These are phyloP conservation scores for Aplodontia rufa DNA, from an alignment of 2,113 vertebrate species.

Conservation along the genomic window DNA sequence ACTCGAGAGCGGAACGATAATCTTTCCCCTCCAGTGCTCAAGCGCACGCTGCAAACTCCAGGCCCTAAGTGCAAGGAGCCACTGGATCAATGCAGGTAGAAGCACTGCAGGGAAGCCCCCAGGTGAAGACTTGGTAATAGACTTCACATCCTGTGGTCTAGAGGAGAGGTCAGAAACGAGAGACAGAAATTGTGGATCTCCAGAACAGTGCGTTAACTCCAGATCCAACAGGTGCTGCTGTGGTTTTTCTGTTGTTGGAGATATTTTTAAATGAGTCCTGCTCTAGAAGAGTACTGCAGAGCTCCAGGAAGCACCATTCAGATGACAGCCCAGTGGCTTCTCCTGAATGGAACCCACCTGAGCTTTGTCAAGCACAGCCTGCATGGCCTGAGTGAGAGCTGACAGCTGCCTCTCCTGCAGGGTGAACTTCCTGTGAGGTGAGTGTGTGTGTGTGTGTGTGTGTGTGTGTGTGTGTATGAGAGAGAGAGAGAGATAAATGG, in stretches of 20 bases:
- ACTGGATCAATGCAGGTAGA: neutral
- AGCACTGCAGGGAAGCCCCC: neutral
- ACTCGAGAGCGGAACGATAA: neutral
- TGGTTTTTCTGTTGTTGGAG: neutral
- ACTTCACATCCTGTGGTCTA: neutral
- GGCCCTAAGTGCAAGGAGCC: neutral
- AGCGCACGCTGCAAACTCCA: neutral
- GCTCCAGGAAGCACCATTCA: neutral
- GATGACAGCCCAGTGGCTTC: neutral
- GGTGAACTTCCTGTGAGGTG: neutral
- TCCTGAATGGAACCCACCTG: neutral
- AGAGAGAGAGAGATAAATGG: neutral
- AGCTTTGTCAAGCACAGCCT: neutral
- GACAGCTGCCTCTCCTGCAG: neutral
- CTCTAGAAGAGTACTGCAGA: neutral
- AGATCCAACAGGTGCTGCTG: neutral
- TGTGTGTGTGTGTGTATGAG: neutral
- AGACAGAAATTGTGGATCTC: neutral
- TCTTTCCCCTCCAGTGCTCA: accelerated
- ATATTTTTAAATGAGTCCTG: neutral
- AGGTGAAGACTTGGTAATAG: neutral
- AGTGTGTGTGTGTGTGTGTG: neutral
- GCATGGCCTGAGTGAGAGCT: neutral
- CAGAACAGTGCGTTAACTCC: neutral
- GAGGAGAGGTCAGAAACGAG: neutral